These are phyloP conservation scores for Pteruthius melanotis DNA, from an alignment of 2,113 vertebrate species.

Conservation along the genomic window DNA sequence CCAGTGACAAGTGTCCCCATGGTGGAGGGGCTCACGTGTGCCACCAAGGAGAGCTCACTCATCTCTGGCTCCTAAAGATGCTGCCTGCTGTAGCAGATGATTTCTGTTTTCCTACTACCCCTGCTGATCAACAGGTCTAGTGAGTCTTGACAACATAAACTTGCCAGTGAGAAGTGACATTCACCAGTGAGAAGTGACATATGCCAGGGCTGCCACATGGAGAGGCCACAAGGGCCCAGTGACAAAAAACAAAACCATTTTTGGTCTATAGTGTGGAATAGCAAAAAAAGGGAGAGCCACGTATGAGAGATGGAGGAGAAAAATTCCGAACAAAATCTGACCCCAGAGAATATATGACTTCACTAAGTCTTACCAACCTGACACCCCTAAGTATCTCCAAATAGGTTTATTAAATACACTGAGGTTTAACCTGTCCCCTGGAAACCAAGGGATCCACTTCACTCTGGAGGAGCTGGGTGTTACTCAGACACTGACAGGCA, in stretches of 20 bases:
- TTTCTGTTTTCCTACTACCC: background rate
- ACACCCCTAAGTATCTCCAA: background rate
- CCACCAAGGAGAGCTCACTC: background rate
- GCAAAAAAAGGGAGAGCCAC: background rate
- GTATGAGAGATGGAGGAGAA: background rate
- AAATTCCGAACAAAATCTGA: background rate
- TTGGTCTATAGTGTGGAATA: background rate
- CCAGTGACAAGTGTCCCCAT: background rate
- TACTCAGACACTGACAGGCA: background rate
- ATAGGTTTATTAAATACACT: background rate
- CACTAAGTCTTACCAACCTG: background rate
- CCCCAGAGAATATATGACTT: background rate
- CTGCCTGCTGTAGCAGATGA: background rate
- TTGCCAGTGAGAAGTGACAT: background rate
- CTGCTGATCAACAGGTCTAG: background rate
- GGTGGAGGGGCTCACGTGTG: rapidly evolving
- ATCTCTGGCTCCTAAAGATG: background rate
- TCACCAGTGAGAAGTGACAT: background rate
- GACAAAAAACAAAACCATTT: background rate
- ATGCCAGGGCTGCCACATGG: background rate
- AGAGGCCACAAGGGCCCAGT: background rate
- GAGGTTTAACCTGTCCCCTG: background rate
- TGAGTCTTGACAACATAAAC: background rate
- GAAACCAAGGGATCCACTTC: background rate
- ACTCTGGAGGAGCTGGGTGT: background rate